A percentile compares a stretch with the other conserved stretches of the same genome.
phyloP scores from a whole-genome alignment of 2,113 vertebrate genomes.

The Hippocampus guttulatus region DNA sequence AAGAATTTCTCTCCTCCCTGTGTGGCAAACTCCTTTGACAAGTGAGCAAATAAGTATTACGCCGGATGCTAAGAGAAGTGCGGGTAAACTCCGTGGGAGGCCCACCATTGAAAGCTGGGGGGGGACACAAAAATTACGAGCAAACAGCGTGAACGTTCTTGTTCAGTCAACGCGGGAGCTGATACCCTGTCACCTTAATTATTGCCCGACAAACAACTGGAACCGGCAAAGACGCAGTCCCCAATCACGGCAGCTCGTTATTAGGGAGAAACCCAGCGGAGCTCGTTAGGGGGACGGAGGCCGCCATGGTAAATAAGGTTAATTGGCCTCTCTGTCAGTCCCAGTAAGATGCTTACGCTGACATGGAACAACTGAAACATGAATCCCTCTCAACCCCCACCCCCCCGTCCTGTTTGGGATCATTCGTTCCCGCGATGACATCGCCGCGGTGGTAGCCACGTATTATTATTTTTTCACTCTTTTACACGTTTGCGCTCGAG shows the following conservation, averaged over 20 bases:
- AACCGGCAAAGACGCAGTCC: conserved; percentile 45
- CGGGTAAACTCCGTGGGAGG: conserved; percentile 16
- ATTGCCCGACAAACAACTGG: conserved; percentile 54
- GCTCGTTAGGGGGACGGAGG: conserved; percentile 70
- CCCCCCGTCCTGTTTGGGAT: conserved; percentile 42
- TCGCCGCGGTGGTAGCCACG: not conserved
- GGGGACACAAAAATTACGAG: conserved; percentile 9
- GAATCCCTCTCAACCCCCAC: conserved; percentile 39
- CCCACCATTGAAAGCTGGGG: conserved; percentile 16
- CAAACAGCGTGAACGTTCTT: conserved; percentile 1
- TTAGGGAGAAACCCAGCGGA: conserved; percentile 74
- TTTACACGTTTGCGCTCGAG: not conserved
- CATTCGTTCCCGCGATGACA: conserved; percentile 50
- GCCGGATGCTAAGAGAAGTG: conserved; percentile 22
- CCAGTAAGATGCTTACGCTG: conserved; percentile 61
- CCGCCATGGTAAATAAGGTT: conserved; percentile 76
- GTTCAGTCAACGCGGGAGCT: conserved; percentile 20
- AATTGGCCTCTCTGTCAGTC: conserved; percentile 77
- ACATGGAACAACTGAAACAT: conserved; percentile 62
- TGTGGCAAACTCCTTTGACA: conserved; percentile 25
- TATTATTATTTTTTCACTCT: not conserved
- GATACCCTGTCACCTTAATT: conserved; percentile 59
- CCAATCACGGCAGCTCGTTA: conserved; percentile 51
- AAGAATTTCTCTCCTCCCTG: conserved; percentile 13
- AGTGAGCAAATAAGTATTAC: conserved; percentile 22